Evolutionary conservation across 2,888 invertebrate genomes (phyloP).

Genomic region (Nephrotoma appendiculata): DNA sequence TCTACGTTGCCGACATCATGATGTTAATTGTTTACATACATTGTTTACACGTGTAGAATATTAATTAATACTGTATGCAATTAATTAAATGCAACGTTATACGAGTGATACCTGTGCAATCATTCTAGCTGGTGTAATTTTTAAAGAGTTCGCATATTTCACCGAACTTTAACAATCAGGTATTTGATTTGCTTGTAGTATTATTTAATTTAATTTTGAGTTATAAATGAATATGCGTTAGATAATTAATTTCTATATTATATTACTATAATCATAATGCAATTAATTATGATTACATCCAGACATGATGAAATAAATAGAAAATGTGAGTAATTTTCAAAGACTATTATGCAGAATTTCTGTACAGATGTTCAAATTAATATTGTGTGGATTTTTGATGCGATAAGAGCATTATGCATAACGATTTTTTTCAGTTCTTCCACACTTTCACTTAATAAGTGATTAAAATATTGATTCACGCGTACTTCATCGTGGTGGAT

Average conservation of each 20-base stretch:
- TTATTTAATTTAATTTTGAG: background rate
- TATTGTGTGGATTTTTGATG: background rate
- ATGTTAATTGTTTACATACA: too few species aligned
- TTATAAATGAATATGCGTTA: background rate
- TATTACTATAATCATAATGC: background rate
- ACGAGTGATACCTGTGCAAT: too few species aligned
- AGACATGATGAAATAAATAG: background rate
- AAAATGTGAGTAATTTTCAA: background rate
- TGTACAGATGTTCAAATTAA: background rate
- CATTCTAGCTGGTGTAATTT: too few species aligned
- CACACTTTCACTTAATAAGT: background rate
- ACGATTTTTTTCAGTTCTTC: background rate
- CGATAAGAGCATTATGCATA: background rate
- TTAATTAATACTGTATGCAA: too few species aligned
- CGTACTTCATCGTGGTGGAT: background rate
- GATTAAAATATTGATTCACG: background rate
- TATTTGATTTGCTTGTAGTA: background rate
- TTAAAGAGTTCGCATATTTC: too few species aligned
- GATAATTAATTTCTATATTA: background rate
- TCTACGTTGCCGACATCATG: too few species aligned
- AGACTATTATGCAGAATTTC: background rate
- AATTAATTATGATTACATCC: background rate
- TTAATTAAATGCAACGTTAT: too few species aligned
- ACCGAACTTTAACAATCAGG: too few species aligned
- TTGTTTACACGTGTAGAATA: too few species aligned